Conservation (phyloP, 2,888 invertebrate genomes). For the Drosophila longiperda region DNA sequence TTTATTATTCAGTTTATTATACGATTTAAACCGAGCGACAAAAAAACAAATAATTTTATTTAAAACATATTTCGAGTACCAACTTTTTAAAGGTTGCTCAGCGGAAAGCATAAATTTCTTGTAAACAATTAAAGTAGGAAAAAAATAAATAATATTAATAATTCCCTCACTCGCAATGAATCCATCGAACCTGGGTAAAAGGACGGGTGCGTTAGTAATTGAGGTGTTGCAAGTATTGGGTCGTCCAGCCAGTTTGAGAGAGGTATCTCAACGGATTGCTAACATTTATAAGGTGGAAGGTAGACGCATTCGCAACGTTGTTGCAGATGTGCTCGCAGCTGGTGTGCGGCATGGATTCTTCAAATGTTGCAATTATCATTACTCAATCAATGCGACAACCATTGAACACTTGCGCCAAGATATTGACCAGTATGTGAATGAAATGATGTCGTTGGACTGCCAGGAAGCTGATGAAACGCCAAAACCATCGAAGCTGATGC, state of each 20-base stretch:
- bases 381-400: constrained; percentile 49
- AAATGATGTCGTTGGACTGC: constrained; percentile 47
- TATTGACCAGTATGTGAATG: constrained; percentile 64
- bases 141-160: background rate
- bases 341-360: constrained; percentile 62
- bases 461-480: constrained; percentile 22
- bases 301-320: constrained; percentile 59
- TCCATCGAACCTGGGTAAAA: constrained; percentile 66
- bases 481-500: constrained; percentile 61
- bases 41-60: constrained; percentile 35
- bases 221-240: constrained; percentile 67
- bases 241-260: constrained; percentile 61
- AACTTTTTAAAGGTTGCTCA: constrained; percentile 42
- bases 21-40: constrained; percentile 38
- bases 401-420: constrained; percentile 63
- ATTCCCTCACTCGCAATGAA: constrained; percentile 38
- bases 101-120: constrained; percentile 56
- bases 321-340: constrained; percentile 56
- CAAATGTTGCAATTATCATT: constrained; percentile 38
- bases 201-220: constrained; percentile 66
- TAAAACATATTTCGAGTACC: constrained; percentile 44
- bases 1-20: constrained; percentile 34
- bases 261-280: constrained; percentile 58
- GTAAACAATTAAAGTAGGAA: constrained; percentile 45
- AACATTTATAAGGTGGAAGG: constrained; percentile 57